A percentile compares a stretch with the other conserved stretches of the same genome.
phyloP scores from a whole-genome alignment of 2,113 vertebrate genomes.

The Rhineura floridana region DNA sequence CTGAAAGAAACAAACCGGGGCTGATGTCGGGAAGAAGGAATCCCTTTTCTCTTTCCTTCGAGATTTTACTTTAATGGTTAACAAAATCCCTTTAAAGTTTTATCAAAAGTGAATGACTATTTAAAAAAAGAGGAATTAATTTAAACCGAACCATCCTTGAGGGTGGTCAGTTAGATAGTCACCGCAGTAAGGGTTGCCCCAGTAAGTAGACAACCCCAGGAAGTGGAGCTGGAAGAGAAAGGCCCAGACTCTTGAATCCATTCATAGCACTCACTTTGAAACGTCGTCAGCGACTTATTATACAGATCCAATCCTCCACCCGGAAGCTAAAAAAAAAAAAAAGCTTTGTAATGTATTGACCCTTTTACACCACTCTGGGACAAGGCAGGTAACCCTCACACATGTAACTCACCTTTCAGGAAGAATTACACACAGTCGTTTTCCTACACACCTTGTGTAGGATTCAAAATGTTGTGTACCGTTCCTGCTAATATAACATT shows the following conservation, averaged over 20 bases:
- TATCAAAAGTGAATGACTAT: neutral
- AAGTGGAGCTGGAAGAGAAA: neutral
- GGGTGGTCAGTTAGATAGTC: neutral
- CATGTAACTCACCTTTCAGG: neutral
- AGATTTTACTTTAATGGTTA: constrained; percentile 3
- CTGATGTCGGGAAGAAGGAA: constrained; percentile 5
- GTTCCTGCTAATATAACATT: neutral
- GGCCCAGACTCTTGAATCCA: neutral
- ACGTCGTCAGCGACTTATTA: neutral
- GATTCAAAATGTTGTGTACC: neutral
- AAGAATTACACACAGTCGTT: neutral
- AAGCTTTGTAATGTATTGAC: neutral
- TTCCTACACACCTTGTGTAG: neutral
- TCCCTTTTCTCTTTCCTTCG: neutral
- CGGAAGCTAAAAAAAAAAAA: neutral
- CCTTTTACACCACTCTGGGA: neutral
- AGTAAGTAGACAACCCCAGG: neutral
- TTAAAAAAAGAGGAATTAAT: neutral
- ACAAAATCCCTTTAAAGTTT: constrained; percentile 7
- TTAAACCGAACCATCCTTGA: neutral
- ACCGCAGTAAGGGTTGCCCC: neutral
- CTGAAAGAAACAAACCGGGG: constrained; percentile 24
- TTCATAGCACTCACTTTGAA: neutral
- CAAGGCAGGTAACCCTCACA: constrained; percentile 6
- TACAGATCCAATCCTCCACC: too few relatives aligned